These are phyloP conservation scores for Proteles cristata DNA, from an alignment of 2,113 vertebrate species.

Conservation along the genomic window DNA sequence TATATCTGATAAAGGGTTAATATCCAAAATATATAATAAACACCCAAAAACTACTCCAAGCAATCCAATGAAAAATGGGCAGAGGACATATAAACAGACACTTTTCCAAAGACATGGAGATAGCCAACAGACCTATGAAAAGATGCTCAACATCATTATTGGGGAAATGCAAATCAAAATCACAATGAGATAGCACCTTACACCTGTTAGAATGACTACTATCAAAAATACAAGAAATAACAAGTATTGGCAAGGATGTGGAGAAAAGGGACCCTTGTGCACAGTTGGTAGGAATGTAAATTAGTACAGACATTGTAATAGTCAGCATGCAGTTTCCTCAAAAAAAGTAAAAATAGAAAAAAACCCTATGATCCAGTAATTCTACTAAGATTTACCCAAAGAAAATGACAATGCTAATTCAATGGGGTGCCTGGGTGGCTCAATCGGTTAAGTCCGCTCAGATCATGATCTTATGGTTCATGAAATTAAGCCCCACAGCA, in stretches of 20 bases:
- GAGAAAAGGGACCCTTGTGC: neutral
- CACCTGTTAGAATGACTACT: neutral
- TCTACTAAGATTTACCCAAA: neutral
- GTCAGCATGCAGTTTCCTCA: neutral
- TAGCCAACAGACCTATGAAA: neutral
- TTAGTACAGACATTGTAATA: neutral
- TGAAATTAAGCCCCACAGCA: too few relatives aligned
- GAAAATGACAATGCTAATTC: neutral
- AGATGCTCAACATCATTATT: neutral
- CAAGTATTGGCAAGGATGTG: neutral
- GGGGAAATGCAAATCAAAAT: neutral
- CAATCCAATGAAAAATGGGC: neutral
- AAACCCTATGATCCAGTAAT: neutral
- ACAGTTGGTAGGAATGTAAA: neutral
- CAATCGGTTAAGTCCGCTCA: too few relatives aligned
- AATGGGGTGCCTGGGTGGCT: too few relatives aligned
- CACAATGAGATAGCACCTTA: neutral
- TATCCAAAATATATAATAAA: neutral
- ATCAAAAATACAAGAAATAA: neutral
- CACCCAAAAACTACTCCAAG: neutral
- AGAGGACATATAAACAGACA: neutral
- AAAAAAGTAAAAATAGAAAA: neutral
- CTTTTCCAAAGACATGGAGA: neutral
- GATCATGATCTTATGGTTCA: too few relatives aligned
- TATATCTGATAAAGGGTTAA: neutral